Percentiles rank a stretch among this genome's conserved stretches.
These are phyloP conservation scores for Microctonus hyperodae DNA, from an alignment of 2,888 invertebrate species.

Conservation along the genomic window DNA sequence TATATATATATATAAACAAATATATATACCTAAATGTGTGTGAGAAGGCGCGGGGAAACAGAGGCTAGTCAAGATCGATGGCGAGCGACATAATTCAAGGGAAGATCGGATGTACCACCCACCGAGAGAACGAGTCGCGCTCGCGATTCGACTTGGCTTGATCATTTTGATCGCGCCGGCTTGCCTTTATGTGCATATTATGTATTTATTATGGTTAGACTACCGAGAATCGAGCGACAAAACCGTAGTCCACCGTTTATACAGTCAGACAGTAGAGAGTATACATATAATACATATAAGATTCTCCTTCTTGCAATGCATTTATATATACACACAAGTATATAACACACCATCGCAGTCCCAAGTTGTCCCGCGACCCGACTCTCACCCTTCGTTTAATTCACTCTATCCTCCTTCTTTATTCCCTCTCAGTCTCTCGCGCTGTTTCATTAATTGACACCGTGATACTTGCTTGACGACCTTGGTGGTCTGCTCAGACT, in stretches of 20 bases:
- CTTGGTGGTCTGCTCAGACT: constrained; percentile 58
- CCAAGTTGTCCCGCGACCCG: constrained; percentile 11
- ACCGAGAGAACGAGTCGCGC: constrained; percentile 43
- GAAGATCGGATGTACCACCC: constrained; percentile 46
- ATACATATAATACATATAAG: too few species aligned
- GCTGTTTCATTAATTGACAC: constrained; percentile 63
- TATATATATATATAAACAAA: not conserved
- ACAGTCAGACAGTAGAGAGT: not conserved
- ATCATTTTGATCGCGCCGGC: constrained; percentile 61
- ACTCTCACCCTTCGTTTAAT: constrained; percentile 23
- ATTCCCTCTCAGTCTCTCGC: constrained; percentile 25
- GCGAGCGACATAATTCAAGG: constrained; percentile 37
- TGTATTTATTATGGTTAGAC: constrained; percentile 61
- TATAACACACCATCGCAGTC: not conserved
- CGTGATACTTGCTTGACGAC: constrained; percentile 57
- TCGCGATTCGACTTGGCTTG: constrained; percentile 51
- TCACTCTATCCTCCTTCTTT: constrained; percentile 24
- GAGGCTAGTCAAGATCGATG: constrained; percentile 4
- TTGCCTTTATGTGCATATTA: constrained; percentile 63
- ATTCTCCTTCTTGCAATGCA: constrained; percentile 20
- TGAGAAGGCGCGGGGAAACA: not conserved
- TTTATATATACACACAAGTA: constrained; percentile 13
- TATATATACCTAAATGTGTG: not conserved
- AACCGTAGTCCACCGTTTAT: constrained; percentile 48
- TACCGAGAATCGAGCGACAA: constrained; percentile 61